Conservation (phyloP, 2,888 invertebrate species). For the Agonopterix arenella region DNA sequence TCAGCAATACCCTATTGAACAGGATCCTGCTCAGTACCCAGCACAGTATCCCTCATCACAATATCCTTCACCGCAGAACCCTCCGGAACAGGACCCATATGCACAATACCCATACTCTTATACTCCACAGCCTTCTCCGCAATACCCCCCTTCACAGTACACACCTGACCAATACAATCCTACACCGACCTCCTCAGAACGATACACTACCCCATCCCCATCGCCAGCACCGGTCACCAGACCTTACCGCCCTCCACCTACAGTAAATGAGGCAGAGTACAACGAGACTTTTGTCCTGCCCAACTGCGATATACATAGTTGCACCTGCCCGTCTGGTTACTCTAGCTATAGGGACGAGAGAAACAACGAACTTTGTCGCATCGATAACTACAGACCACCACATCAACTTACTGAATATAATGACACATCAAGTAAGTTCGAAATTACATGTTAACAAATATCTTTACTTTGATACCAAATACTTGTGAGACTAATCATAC, state of each 20-base stretch:
- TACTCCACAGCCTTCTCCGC: background rate
- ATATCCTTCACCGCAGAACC: background rate
- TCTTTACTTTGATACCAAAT: background rate
- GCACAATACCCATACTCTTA: background rate
- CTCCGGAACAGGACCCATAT: too few relatives aligned
- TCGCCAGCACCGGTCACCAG: background rate
- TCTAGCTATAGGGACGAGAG: slow-evolving; percentile 41
- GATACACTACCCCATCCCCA: background rate
- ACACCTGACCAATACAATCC: slow-evolving; percentile 10
- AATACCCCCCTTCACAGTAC: background rate
- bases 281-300: slow-evolving; percentile 53
- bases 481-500: background rate
- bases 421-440: slow-evolving; percentile 40
- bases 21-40: too few relatives aligned
- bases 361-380: slow-evolving; percentile 50
- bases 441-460: too few relatives aligned
- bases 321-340: slow-evolving; percentile 55
- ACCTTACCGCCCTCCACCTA: slow-evolving; percentile 8
- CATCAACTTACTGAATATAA: slow-evolving; percentile 13
- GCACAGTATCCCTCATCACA: too few relatives aligned
- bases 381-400: slow-evolving; percentile 20
- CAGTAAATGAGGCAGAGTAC: slow-evolving; percentile 42
- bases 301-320: slow-evolving; percentile 39
- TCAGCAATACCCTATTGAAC: too few relatives aligned
- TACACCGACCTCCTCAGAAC: background rate